Evolutionary conservation across 2,888 invertebrate species (phyloP).

Genomic region (Hecatera dysodea): DNA sequence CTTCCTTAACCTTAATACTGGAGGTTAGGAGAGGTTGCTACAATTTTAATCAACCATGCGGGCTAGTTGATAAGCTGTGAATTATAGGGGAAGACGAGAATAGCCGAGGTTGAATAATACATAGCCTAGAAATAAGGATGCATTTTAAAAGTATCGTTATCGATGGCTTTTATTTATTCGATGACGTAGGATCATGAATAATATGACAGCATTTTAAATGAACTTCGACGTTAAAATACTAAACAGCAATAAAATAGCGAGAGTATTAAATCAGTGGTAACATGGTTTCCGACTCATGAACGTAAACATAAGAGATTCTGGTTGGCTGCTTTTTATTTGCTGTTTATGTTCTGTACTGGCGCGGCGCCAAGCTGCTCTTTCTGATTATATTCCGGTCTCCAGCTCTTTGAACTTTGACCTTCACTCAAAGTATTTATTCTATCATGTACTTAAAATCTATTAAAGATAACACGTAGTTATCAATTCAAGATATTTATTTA

Average conservation of each 20-base stretch:
- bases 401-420: conserved; percentile 56
- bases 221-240: background rate
- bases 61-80: conserved; percentile 63
- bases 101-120: conserved; percentile 57
- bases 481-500: conserved; percentile 31
- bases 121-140: conserved; percentile 29
- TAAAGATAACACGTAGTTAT: conserved; percentile 34
- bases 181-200: background rate
- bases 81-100: conserved; percentile 61
- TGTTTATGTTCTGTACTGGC: conserved; percentile 47
- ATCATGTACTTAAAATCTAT: conserved; percentile 41
- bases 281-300: conserved; percentile 41
- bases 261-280: conserved; percentile 33
- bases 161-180: background rate
- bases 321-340: conserved; percentile 54
- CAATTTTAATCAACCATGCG: conserved; percentile 61
- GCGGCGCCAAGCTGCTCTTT: conserved; percentile 48
- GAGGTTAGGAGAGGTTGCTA: conserved; percentile 45
- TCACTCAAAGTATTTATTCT: conserved; percentile 39
- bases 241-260: conserved; percentile 16
- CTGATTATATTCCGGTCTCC: conserved; percentile 50
- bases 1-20: conserved; percentile 61
- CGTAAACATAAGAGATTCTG: conserved; percentile 52
- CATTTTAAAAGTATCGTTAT: background rate
- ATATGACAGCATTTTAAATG: background rate